Evolutionary conservation across 2,797 vertebrate genomes (phyloP).

Genomic region (Tauraco hartlaubi): DNA sequence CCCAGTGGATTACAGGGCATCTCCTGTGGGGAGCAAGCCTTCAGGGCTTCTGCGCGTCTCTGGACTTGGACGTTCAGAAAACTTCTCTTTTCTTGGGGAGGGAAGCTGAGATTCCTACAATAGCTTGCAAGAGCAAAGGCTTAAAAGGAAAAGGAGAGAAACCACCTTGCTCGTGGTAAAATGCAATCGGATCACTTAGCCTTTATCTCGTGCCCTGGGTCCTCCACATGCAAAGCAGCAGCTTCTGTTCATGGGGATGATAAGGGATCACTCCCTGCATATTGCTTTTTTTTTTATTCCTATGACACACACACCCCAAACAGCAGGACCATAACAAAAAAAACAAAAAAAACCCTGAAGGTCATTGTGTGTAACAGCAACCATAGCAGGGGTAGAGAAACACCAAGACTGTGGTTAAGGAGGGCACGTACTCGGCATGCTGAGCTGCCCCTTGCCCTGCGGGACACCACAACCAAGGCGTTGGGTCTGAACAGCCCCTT

Average conservation of each 20-base stretch:
- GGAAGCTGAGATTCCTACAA: not conserved
- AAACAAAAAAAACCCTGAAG: not conserved
- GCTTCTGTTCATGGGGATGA: not conserved
- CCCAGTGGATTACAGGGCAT: not conserved
- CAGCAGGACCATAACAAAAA: not conserved
- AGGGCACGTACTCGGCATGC: not conserved
- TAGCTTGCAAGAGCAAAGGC: not conserved
- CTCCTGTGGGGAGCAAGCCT: not conserved
- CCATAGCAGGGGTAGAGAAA: not conserved
- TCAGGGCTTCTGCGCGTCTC: not conserved
- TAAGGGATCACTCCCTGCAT: not conserved
- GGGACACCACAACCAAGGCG: not conserved
- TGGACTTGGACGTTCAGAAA: not conserved
- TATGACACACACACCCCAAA: not conserved
- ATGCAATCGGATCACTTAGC: not conserved
- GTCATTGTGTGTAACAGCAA: not conserved
- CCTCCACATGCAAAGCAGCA: not conserved
- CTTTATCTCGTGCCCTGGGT: not conserved
- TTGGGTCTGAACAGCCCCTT: not conserved
- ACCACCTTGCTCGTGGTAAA: not conserved
- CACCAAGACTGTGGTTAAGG: not conserved
- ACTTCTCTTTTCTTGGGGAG: not conserved
- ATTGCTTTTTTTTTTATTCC: not conserved
- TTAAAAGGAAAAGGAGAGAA: not conserved
- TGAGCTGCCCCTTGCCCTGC: not conserved